Percentiles rank a stretch among this genome's conserved stretches.
These are phyloP conservation scores for Macrocentrus cingulum DNA, from an alignment of 1,140 invertebrate genomes.

Conservation along the genomic window DNA sequence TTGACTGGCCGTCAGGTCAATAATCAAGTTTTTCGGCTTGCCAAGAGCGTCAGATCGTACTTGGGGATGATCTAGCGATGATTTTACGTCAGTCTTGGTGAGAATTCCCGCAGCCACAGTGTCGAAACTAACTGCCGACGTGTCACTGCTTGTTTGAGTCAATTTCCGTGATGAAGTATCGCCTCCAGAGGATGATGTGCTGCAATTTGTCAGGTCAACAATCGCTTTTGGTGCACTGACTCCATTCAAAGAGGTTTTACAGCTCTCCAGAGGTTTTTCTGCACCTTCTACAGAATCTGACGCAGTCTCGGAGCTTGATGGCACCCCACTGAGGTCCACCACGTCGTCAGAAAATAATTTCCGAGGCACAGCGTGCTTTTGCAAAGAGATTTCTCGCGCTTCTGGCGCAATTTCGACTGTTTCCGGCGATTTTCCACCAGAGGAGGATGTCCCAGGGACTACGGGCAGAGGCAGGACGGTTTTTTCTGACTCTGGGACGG, in stretches of 20 bases:
- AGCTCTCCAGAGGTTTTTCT: background rate
- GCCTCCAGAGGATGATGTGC: too few species aligned
- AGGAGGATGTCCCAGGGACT: background rate
- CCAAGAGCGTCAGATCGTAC: too few species aligned
- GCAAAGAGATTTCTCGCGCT: too few species aligned
- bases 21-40: too few species aligned
- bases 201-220: constrained; percentile 12
- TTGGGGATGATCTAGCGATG: too few species aligned
- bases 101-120: too few species aligned
- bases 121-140: too few species aligned
- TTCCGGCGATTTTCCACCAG: constrained; percentile 31
- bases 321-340: constrained; percentile 13
- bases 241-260: constrained; percentile 20
- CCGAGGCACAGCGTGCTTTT: constrained; percentile 28
- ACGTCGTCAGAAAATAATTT: constrained; percentile 36
- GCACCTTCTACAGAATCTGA: background rate
- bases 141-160: too few species aligned
- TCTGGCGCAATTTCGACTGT: constrained; percentile 21
- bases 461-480: background rate
- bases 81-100: background rate
- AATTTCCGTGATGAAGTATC: too few species aligned
- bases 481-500: constrained; percentile 2
- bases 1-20: background rate
- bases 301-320: background rate
- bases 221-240: constrained; percentile 24